Evolutionary conservation across 2,797 vertebrate genomes (phyloP).

Genomic region (Lutjanus campechanus): DNA sequence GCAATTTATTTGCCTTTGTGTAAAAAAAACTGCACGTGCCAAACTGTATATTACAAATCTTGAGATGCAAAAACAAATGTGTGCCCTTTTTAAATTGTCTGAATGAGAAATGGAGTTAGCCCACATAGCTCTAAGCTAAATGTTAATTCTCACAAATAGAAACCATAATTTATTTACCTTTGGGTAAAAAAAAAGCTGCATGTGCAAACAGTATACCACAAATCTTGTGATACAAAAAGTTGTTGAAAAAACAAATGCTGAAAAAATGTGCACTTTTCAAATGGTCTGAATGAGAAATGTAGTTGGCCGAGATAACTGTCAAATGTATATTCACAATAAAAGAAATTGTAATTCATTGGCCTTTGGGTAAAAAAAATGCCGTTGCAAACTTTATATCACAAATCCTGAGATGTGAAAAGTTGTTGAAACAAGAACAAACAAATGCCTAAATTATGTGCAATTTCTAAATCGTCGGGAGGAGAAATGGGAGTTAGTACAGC

Average conservation of each 20-base stretch:
- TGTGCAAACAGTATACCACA: constrained; percentile 11
- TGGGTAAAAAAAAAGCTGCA: neutral
- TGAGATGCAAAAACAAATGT: constrained; percentile 2
- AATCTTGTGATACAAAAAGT: constrained; percentile 25
- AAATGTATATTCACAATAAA: constrained; percentile 27
- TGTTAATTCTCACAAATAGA: constrained; percentile 25
- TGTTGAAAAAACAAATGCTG: too few relatives aligned
- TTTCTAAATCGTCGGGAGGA: neutral
- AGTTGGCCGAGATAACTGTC: neutral
- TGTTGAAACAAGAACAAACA: too few relatives aligned
- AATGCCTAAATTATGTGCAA: too few relatives aligned
- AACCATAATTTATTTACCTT: constrained; percentile 9
- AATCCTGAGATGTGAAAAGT: constrained; percentile 23
- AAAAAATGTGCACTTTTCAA: too few relatives aligned
- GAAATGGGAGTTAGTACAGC: neutral
- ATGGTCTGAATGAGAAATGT: too few relatives aligned
- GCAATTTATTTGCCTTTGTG: neutral
- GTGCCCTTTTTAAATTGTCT: neutral
- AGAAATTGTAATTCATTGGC: constrained; percentile 18
- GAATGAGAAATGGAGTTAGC: neutral
- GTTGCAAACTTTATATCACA: constrained; percentile 12
- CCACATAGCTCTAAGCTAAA: neutral
- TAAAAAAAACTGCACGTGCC: neutral
- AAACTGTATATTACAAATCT: constrained; percentile 21
- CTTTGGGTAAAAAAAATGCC: neutral